Base-by-base conservation (phyloP, 2,888 invertebrate species). In the Eurytoma adleriae region DNA sequence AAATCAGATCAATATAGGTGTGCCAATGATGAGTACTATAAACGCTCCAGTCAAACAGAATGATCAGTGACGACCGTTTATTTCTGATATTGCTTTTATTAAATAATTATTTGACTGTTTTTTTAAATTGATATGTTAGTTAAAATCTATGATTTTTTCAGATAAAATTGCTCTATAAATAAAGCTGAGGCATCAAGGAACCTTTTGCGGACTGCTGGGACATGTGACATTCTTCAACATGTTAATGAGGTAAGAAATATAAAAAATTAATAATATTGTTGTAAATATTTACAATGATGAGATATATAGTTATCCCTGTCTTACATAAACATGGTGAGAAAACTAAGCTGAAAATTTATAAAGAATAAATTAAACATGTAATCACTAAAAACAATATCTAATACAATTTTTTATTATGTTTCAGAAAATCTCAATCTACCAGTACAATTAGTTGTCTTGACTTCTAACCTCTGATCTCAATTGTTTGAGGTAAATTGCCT, bases 281-380 rank as follows among this genome's bases (percentile, higher is more conserved):
- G 73, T 12, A 64, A 30, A 62, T 30, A 18, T 59, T 80, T 70
- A 56, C 48, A 78, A 85, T 89, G 88, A 89, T 85, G 84, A 84
- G 75, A 83, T 80, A 64, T 83, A 80, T 83, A 88, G 89, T 89
- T 89, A 89, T 89, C 89, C 89, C 89, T 89, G 89, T 88, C 89
- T 84, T 88, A 89, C 87, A 82, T 74, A 79, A 20, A 82, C 7
- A 74, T 89, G 89, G 88, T 87, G 89, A 89, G 72, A 85, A 75
- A 73, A 78, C 76, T 83, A 83, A 76, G 50, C 89, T 89, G 88
- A 88, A 80, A 57, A 50, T 24, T 64, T 64, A 71, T 54, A 18
- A 62, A 78, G 27, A 14, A 64, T 40, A 72, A 24, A 5, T 67
- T 57, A 62, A 56, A 64, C 1, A 48, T 3, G 24, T 24, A 48